phyloP scores from a whole-genome alignment of 2,797 vertebrate species.

The Agapornis canus region DNA sequence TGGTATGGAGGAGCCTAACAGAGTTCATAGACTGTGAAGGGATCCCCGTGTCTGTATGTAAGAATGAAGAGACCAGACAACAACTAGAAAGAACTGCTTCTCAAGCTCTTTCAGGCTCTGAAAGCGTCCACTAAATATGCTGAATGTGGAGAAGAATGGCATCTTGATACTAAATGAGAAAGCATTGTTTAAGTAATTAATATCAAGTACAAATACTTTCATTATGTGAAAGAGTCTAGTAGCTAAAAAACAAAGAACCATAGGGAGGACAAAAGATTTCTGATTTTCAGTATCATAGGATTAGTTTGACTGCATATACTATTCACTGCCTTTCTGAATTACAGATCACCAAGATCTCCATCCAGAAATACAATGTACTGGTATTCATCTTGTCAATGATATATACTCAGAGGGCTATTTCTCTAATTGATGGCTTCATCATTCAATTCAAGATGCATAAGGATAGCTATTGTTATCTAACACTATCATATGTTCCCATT shows the following conservation, averaged over 20 bases:
- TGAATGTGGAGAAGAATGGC: not conserved
- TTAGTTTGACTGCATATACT: constrained; percentile 5
- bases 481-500: constrained; percentile 27
- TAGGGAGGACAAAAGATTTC: not conserved
- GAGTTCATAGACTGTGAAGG: not conserved
- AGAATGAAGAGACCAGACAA: not conserved
- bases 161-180: not conserved
- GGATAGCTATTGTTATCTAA: constrained; percentile 23
- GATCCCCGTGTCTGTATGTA: not conserved
- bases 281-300: constrained; percentile 32
- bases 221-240: not conserved
- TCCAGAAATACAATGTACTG: not conserved
- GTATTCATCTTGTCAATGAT: constrained; percentile 31
- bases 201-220: not conserved
- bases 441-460: constrained; percentile 34
- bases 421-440: constrained; percentile 44
- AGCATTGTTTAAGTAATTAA: not conserved
- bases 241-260: not conserved
- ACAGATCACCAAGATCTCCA: constrained; percentile 26
- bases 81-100: not conserved
- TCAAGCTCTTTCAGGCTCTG: not conserved
- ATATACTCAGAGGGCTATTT: not conserved
- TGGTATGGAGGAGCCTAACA: not conserved
- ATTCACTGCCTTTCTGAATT: constrained; percentile 40
- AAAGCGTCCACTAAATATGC: not conserved